Evolutionary conservation across 2,113 vertebrate species (phyloP).

Genomic region (Rhinopithecus roxellana): DNA sequence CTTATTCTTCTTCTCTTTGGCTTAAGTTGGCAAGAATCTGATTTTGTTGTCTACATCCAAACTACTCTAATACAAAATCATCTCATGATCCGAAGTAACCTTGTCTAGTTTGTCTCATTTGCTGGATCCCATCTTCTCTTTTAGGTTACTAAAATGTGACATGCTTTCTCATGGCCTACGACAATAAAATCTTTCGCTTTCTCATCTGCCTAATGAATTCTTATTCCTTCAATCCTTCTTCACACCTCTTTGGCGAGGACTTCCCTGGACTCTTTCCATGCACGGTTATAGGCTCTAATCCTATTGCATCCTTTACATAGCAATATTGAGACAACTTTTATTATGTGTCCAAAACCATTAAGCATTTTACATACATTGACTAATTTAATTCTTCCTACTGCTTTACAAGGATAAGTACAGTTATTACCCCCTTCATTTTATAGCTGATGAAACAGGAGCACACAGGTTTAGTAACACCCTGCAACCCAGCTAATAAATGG

Average conservation of each 20-base stretch:
- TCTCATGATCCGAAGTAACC: neutral
- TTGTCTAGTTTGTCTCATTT: neutral
- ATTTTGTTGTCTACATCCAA: neutral
- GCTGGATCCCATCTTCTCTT: neutral
- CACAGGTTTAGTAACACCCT: neutral
- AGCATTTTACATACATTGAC: neutral
- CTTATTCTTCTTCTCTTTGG: neutral
- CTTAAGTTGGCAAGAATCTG: neutral
- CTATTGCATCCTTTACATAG: neutral
- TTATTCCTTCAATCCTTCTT: neutral
- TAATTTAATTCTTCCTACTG: neutral
- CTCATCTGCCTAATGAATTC: neutral
- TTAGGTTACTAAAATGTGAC: neutral
- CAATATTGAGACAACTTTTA: neutral
- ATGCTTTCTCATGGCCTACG: neutral
- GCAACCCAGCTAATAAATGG: neutral
- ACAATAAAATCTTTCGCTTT: neutral
- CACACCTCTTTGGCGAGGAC: neutral
- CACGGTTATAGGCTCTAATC: neutral
- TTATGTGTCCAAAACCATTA: neutral
- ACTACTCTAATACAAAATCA: neutral
- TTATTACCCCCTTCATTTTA: neutral
- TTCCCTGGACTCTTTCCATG: neutral
- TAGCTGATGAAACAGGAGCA: neutral
- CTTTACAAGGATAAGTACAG: neutral